Evolutionary conservation across 2,797 vertebrate species (phyloP), one percentile per base, ranked within the genome.

Genomic region (Capromys pilorides): DNA sequence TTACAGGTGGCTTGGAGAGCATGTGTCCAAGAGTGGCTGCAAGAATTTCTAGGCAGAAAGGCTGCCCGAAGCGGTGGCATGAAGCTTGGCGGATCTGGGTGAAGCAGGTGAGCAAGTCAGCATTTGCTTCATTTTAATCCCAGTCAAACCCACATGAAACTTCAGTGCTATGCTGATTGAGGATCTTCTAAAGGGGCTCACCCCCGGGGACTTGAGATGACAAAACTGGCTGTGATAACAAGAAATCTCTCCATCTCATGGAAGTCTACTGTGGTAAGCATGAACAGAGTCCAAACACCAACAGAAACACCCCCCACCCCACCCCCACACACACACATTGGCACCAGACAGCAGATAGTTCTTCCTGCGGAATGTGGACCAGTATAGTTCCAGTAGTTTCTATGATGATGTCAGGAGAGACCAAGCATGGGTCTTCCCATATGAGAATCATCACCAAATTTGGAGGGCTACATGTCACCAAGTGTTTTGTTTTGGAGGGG

Each of bases 91-190:
- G 69, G 90, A 66, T 79, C 33, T 69, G 24, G 19, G 39, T 80
- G 54, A 39, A 87, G 85, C 21, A 84, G 64, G 21, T 49, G 59
- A 73, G 64, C n/a, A 3, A 71, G 31, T 26, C 81, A 87, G 13
- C 26, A 51, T 86, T 80, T 84, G 33, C 54, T 71, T 22, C 11
- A 41, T 91, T 94, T 95, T 86, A 87, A 80, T 78, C 39, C 62
- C 36, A 84, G 80, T 51, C 89, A 91, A 28, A 86, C 16, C 39
- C 57, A 80, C 31, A 21, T 54, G 69, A 82, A 80, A n/a, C 80
- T 22, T 69, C 39, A 54, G 67, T 36, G 26, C 11, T 49, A 45
- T 54, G 45, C 13, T 49, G 64, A 94, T 19, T 64, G 12, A 91
- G 36, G 19, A 80, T 26, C 22, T 80, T 28, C 13, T 69, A 33